Evolutionary conservation across 2,797 vertebrate genomes (phyloP).

Genomic region (Lerista edwardsae): DNA sequence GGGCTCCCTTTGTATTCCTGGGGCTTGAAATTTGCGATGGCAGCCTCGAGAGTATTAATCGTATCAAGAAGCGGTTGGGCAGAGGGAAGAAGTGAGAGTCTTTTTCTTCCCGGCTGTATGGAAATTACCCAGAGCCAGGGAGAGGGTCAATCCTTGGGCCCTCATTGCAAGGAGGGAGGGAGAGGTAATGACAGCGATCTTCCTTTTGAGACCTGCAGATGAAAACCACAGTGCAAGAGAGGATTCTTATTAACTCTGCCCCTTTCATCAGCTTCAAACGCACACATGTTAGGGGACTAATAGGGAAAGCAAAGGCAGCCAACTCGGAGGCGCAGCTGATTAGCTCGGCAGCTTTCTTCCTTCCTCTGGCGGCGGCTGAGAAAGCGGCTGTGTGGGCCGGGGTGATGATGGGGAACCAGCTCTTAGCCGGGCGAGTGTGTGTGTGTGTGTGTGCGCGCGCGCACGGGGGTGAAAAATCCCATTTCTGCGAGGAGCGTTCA

Average conservation of each 20-base stretch:
- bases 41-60: not conserved
- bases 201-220: not conserved
- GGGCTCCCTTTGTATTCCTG: not conserved
- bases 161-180: too few species aligned
- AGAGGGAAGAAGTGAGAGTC: not conserved
- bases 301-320: not conserved
- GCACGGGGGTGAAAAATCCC: not conserved
- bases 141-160: too few species aligned
- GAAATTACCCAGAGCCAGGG: not conserved
- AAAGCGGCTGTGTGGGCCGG: not conserved
- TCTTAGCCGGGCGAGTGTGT: not conserved
- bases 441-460: not conserved
- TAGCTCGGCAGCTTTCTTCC: not conserved
- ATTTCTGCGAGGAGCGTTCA: not conserved
- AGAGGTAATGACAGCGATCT: not conserved
- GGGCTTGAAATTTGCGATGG: not conserved
- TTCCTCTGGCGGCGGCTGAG: not conserved
- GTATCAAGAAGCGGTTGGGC: not conserved
- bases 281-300: not conserved
- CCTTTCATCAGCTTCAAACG: slow-evolving; percentile 9
- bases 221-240: not conserved
- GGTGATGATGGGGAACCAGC: not conserved
- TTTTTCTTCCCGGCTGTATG: not conserved
- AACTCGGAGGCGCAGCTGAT: not conserved
- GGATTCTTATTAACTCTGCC: not conserved